Evolutionary conservation across 64 coral and sea anemone species (phyloP).

Genomic region (Hydrozoanthus tunicans): DNA sequence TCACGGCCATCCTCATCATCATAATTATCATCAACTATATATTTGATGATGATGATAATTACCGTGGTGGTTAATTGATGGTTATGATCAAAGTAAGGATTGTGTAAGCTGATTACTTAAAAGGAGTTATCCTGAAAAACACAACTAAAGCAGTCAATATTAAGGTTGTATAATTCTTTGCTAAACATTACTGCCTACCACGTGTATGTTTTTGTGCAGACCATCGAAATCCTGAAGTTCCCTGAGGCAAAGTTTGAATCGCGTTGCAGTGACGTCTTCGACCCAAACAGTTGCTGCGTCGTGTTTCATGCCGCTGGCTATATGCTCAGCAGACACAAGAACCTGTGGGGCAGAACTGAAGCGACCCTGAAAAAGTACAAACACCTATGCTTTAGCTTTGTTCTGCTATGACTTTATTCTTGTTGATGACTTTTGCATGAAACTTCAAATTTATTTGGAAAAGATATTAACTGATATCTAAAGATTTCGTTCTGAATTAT

Average conservation of each 20-base stretch:
- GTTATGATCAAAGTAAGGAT: no score
- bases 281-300: constrained; percentile 71
- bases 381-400: not conserved
- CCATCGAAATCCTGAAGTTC: constrained; percentile 70
- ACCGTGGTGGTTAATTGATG: no score
- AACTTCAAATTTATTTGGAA: no score
- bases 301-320: constrained; percentile 54
- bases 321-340: constrained; percentile 54
- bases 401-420: not conserved
- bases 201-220: constrained; percentile 44
- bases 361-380: constrained; percentile 18
- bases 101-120: no score
- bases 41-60: no score
- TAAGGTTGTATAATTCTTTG: no score
- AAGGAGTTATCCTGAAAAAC: not conserved
- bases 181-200: not conserved
- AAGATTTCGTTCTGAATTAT: no score
- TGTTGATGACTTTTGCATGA: no score
- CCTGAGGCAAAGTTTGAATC: constrained; percentile 60
- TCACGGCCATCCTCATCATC: no score
- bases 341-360: constrained; percentile 31
- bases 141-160: not conserved
- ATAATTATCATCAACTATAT: no score
- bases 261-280: constrained; percentile 40
- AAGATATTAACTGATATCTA: no score